These are phyloP conservation scores for Dermatemys mawii DNA, from an alignment of 2,113 vertebrate species.

Conservation along the genomic window DNA sequence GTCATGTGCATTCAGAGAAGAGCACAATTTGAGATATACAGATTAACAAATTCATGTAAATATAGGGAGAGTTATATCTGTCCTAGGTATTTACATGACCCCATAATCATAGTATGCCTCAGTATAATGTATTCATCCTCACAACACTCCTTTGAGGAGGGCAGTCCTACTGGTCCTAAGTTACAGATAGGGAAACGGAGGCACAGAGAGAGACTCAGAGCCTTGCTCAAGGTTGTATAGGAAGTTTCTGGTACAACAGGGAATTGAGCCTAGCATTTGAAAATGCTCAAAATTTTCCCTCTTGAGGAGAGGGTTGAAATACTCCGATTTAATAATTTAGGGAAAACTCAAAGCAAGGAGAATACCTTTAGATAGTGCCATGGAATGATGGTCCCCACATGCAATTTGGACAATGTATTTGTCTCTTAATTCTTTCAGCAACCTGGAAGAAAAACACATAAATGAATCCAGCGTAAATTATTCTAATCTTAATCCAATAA, in stretches of 20 bases:
- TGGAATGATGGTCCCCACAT: constrained; percentile 78
- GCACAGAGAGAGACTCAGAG: neutral
- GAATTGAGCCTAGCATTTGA: neutral
- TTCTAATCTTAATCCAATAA: neutral
- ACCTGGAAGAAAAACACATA: constrained; percentile 44
- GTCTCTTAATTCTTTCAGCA: constrained; percentile 43
- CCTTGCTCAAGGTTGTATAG: neutral
- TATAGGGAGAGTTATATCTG: neutral
- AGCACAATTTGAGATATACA: neutral
- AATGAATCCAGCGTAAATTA: neutral
- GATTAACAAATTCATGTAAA: neutral
- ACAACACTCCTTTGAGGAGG: neutral
- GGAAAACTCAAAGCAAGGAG: neutral
- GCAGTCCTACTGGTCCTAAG: neutral
- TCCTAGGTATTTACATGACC: neutral
- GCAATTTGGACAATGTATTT: constrained; percentile 73
- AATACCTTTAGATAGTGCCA: constrained; percentile 79
- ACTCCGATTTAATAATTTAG: rapidly evolving
- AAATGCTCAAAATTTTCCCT: neutral
- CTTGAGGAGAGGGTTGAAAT: neutral
- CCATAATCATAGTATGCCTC: neutral
- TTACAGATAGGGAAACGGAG: neutral
- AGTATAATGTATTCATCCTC: neutral
- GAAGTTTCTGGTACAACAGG: neutral
- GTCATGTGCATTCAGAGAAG: neutral